Evolutionary conservation across 2,888 invertebrate genomes (phyloP).

Genomic region (Steinernema scapterisci): DNA sequence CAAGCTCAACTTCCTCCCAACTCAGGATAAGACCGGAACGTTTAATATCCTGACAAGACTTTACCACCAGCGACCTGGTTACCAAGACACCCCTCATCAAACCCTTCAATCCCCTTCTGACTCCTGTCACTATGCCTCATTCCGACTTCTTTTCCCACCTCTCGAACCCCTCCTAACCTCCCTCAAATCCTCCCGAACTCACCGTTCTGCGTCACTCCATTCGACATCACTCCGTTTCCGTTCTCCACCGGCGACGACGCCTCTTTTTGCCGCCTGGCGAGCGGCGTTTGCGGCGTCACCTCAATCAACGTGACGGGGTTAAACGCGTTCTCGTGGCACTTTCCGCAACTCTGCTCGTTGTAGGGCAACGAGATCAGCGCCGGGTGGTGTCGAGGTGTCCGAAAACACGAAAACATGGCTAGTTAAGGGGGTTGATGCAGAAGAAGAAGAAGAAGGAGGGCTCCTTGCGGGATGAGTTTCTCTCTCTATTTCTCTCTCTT

Average conservation of each 20-base stretch:
- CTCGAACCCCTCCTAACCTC: background rate
- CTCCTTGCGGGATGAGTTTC: too few species aligned
- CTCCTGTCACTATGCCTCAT: too few species aligned
- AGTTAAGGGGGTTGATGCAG: too few species aligned
- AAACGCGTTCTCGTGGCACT: constrained; percentile 21
- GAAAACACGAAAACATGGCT: constrained; percentile 23
- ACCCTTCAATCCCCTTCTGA: too few species aligned
- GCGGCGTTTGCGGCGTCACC: constrained; percentile 19
- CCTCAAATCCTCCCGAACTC: background rate
- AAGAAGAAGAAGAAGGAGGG: too few species aligned
- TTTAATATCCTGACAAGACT: too few species aligned
- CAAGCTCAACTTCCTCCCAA: too few species aligned
- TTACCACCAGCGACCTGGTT: too few species aligned
- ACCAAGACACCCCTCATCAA: too few species aligned
- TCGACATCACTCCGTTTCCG: background rate
- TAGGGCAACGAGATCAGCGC: constrained; percentile 4
- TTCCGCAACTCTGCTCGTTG: constrained; percentile 18
- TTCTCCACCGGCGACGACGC: background rate
- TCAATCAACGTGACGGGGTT: constrained; percentile 18
- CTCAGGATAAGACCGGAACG: too few species aligned
- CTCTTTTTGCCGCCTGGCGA: background rate
- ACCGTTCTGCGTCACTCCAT: background rate
- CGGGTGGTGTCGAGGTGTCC: constrained; percentile 21
- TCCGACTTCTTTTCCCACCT: too few species aligned
- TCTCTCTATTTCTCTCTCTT: background rate